phyloP scores from a whole-genome alignment of 2,888 invertebrate genomes.

The Yponomeuta plumbellus region DNA sequence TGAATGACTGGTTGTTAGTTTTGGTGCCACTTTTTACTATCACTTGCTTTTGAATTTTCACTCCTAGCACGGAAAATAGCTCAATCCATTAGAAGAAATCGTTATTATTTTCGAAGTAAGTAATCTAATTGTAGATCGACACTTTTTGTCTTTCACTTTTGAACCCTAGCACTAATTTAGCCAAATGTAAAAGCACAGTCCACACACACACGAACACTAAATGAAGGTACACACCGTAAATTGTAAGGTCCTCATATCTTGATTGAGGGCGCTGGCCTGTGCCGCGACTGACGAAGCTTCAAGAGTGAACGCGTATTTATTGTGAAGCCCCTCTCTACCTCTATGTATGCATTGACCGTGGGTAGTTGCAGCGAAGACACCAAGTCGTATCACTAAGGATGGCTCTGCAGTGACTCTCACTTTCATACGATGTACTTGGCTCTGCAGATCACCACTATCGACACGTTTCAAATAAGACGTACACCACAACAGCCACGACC shows the following conservation, averaged over 20 bases:
- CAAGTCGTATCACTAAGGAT: not conserved
- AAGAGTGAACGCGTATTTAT: constrained; percentile 48
- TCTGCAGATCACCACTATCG: not conserved
- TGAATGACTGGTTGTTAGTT: not conserved
- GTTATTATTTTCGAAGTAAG: not conserved
- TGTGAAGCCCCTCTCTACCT: constrained; percentile 49
- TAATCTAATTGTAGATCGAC: not conserved
- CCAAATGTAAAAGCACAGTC: not conserved
- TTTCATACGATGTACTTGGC: not conserved
- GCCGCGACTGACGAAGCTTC: constrained; percentile 48
- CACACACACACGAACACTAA: constrained; percentile 32
- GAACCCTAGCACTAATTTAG: not conserved
- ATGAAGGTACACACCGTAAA: constrained; percentile 53
- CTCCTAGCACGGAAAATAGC: not conserved
- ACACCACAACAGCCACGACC: not conserved
- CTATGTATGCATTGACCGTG: not conserved
- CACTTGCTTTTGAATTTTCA: not conserved
- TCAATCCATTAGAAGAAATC: not conserved
- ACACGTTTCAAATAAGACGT: not conserved
- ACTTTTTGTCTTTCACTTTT: not conserved
- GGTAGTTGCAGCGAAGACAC: not conserved
- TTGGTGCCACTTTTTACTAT: not conserved
- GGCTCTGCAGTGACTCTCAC: not conserved
- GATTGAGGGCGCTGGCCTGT: constrained; percentile 35
- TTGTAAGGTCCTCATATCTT: constrained; percentile 63